These are phyloP conservation scores for cattle (Bos taurus) DNA, from an alignment of 2,113 vertebrate species.

Conservation along the genomic window DNA sequence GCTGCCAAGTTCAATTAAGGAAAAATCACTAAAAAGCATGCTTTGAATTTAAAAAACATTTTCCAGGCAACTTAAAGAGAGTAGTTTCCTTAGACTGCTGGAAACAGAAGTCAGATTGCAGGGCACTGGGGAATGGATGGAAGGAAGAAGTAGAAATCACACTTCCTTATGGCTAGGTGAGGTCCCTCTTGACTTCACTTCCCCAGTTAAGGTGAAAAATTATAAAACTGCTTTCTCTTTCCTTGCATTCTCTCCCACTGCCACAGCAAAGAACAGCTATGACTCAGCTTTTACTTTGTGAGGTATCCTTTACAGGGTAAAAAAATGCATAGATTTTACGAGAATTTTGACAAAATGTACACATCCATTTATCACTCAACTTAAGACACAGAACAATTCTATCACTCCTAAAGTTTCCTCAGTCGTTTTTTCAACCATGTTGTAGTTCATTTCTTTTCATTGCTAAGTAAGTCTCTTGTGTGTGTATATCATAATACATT, in stretches of 20 bases:
- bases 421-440: neutral
- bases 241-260: neutral
- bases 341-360: neutral
- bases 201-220: neutral
- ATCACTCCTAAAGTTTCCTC: neutral
- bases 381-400: neutral
- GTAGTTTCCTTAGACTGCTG: neutral
- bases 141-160: neutral
- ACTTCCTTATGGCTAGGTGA: neutral
- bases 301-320: neutral
- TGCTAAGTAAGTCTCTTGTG: neutral
- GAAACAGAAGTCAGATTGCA: neutral
- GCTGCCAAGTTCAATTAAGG: slow-evolving; percentile 22
- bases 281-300: neutral
- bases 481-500: neutral
- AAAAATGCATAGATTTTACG: neutral
- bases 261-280: neutral
- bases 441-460: neutral
- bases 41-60: neutral
- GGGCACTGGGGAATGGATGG: neutral
- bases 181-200: neutral
- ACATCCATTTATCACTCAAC: neutral
- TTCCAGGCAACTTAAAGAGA: neutral
- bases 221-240: neutral
- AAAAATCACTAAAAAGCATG: neutral